A percentile compares a stretch with the other conserved stretches of the same genome.
Evolutionary conservation across 2,888 invertebrate genomes (phyloP).

Genomic region (Polyploca ridens): DNA sequence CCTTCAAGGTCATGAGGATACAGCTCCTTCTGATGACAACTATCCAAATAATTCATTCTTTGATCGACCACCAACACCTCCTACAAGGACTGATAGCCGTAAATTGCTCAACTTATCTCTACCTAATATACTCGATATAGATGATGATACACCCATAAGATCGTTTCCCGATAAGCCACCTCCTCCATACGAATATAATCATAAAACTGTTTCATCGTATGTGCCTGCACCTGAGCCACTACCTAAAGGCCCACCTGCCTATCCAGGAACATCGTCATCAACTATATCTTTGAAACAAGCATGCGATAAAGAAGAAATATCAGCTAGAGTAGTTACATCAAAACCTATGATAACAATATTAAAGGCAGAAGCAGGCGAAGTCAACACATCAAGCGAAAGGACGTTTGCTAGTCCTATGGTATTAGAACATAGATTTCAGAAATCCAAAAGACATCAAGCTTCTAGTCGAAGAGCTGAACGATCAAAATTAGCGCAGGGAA

Average conservation of each 20-base stretch:
- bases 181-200: constrained; percentile 88
- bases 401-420: constrained; percentile 81
- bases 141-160: constrained; percentile 48
- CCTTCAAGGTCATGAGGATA: constrained; percentile 84
- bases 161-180: constrained; percentile 83
- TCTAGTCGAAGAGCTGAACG: constrained; percentile 86
- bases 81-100: constrained; percentile 88
- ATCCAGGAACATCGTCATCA: constrained; percentile 76
- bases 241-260: constrained; percentile 87
- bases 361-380: constrained; percentile 90
- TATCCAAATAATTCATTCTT: constrained; percentile 79
- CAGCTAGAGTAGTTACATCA: constrained; percentile 91
- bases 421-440: constrained; percentile 77
- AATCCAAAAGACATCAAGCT: constrained; percentile 77
- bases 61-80: constrained; percentile 87
- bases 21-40: constrained; percentile 84
- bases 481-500: constrained; percentile 83
- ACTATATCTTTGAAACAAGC: constrained; percentile 48
- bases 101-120: constrained; percentile 73
- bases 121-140: constrained; percentile 76
- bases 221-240: constrained; percentile 52
- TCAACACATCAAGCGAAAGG: constrained; percentile 85
- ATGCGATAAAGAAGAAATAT: constrained; percentile 86
- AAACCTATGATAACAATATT: constrained; percentile 90
- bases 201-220: constrained; percentile 81